phyloP scores from a whole-genome alignment of 2,113 vertebrate genomes.

The Lates calcarifer region DNA sequence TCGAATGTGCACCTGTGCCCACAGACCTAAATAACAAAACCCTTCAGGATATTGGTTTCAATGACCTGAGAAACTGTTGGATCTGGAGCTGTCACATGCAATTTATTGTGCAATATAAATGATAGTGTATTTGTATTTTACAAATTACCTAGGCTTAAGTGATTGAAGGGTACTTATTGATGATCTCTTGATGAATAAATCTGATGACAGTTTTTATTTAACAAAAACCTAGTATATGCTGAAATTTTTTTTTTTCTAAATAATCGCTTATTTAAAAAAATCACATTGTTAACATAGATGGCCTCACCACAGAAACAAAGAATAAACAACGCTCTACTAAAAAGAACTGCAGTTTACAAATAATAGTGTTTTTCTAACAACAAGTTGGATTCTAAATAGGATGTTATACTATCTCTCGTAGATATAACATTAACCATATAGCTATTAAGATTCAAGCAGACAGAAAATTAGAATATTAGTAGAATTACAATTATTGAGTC shows the following conservation, averaged over 20 bases:
- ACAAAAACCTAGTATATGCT: neutral
- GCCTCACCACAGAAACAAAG: neutral
- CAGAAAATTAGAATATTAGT: neutral
- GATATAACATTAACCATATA: neutral
- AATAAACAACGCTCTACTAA: neutral
- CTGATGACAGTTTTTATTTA: neutral
- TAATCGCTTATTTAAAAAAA: neutral
- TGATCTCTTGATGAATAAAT: neutral
- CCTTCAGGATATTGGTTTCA: neutral
- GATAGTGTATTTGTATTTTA: neutral
- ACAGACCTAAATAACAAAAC: slow-evolving; percentile 43
- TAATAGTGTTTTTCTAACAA: neutral
- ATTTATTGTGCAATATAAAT: slow-evolving; percentile 4
- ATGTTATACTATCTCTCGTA: neutral
- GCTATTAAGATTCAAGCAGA: neutral
- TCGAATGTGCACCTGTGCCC: slow-evolving; percentile 44
- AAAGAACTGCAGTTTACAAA: neutral
- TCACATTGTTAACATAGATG: neutral
- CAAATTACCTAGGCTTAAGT: neutral
- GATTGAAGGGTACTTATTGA: neutral
- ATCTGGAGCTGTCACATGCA: neutral
- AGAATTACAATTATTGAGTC: neutral
- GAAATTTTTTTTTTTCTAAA: neutral
- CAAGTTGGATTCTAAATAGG: neutral
- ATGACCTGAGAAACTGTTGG: slow-evolving; percentile 1